phyloP scores from a whole-genome alignment of 1,140 invertebrate species.

The Caenorhabditis inopinata region DNA sequence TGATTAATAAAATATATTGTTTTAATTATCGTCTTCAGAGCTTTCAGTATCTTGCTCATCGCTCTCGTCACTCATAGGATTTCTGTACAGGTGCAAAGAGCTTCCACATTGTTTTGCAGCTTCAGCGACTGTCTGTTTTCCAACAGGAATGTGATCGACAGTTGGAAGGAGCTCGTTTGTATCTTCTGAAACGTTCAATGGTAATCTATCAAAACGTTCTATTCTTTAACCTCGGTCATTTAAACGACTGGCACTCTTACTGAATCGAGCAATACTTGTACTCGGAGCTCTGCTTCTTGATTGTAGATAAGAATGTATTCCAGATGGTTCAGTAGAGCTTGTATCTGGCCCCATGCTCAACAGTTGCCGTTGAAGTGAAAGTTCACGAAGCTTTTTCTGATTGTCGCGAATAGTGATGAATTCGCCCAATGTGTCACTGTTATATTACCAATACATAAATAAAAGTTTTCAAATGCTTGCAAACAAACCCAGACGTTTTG shows the following conservation, averaged over 20 bases:
- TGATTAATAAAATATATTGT: background rate
- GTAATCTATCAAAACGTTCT: background rate
- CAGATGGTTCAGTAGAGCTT: slow-evolving; percentile 44
- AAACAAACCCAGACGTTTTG: slow-evolving; percentile 46
- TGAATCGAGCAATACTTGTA: slow-evolving; percentile 26
- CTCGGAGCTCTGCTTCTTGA: slow-evolving; percentile 46
- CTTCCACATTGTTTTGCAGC: slow-evolving; percentile 49
- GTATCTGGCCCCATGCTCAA: slow-evolving; percentile 44
- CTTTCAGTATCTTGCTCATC: slow-evolving; percentile 42
- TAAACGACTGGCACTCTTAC: slow-evolving; percentile 34
- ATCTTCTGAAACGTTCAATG: background rate
- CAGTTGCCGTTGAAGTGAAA: slow-evolving; percentile 50
- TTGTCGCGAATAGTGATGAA: slow-evolving; percentile 47
- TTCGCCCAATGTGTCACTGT: slow-evolving; percentile 51
- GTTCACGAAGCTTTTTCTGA: slow-evolving; percentile 46
- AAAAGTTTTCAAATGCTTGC: background rate
- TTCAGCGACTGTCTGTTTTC: slow-evolving; percentile 53
- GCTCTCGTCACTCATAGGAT: slow-evolving; percentile 46
- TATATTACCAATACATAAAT: background rate
- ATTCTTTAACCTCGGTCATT: slow-evolving; percentile 37
- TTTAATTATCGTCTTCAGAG: slow-evolving; percentile 36
- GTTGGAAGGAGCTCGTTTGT: slow-evolving; percentile 20
- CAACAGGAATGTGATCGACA: slow-evolving; percentile 40
- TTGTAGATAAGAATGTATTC: slow-evolving; percentile 52
- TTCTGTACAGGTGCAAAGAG: slow-evolving; percentile 50